These are phyloP conservation scores for Homarus americanus DNA, from an alignment of 1,140 invertebrate genomes.

Conservation along the genomic window DNA sequence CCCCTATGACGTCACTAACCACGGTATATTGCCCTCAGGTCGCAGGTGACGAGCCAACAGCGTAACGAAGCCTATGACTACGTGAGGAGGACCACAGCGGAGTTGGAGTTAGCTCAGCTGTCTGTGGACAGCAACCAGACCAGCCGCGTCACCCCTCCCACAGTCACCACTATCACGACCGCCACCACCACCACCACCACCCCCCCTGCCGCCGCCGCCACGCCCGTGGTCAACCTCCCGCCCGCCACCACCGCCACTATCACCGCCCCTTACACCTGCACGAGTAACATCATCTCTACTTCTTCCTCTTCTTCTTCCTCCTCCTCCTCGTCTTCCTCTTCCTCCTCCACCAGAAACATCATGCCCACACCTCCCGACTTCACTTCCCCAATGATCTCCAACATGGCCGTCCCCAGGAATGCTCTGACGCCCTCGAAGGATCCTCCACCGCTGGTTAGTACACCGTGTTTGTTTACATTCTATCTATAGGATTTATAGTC, in stretches of 20 bases:
- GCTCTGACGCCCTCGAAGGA: not conserved
- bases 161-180: not conserved
- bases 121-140: not conserved
- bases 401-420: not conserved
- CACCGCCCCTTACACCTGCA: not conserved
- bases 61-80: constrained; percentile 50
- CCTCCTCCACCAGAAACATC: too few relatives aligned
- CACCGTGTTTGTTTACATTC: not conserved
- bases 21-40: not conserved
- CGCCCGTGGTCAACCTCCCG: not conserved
- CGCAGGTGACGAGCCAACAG: constrained; percentile 53
- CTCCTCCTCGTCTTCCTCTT: too few relatives aligned
- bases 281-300: not conserved
- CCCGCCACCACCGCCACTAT: not conserved
- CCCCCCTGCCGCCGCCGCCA: not conserved
- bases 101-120: constrained; percentile 43
- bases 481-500: too few relatives aligned
- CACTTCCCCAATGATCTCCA: not conserved
- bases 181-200: not conserved
- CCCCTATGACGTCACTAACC: not conserved
- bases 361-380: not conserved
- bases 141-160: not conserved
- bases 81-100: constrained; percentile 32
- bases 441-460: constrained; percentile 27
- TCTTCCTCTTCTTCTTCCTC: not conserved